Evolutionary conservation across 1,140 invertebrate species (phyloP), one percentile per base, ranked within the genome.

Genomic region (Temnothorax longispinosus): DNA sequence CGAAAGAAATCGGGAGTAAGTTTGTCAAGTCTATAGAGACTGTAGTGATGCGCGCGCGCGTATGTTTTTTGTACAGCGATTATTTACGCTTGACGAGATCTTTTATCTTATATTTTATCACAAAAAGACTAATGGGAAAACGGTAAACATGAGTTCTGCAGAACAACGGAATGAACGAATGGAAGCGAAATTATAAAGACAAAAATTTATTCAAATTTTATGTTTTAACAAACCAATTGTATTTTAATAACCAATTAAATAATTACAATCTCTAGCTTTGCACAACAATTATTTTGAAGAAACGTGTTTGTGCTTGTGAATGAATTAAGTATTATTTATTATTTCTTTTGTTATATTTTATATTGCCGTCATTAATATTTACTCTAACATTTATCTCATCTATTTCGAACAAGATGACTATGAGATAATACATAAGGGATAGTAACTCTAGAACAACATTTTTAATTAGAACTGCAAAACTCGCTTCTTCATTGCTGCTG

Each of bases 1-100:
- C 41, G 27, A 84, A 84, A 75, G 80, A 84, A 84, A 75, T 74
- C 41, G 8, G 27, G 27, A 4, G 18, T 74, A 62, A 75, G 41
- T n/a, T 44, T 35, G 41, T 38, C 27, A 27, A 13, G 13, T 50
- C 21, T n/a, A 47, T 74, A 13, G 27, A 74, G 47, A 82, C 21
- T 38, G 32, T 21, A 62, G n/a, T 47, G 3, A 35, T 27, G 27
- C 27, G 27, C 27, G 27, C 27, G 27, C 27, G 27, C 18, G 15
- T 52, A 21, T 35, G 58, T 18, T n/a, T 15, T 75, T 38, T 75
- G 4, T 44, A n/a, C 18, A 32, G n/a, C 54, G 7, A 44, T 71
- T 7, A 72, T 74, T 38, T 47, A 50, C 13, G 13, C 38, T 15
- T 1, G 21, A 58, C 18, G 27, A 82, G 78, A 56, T 8, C 27